Conservation (phyloP, 2,113 vertebrate species). For the Carlito syrichta region DNA sequence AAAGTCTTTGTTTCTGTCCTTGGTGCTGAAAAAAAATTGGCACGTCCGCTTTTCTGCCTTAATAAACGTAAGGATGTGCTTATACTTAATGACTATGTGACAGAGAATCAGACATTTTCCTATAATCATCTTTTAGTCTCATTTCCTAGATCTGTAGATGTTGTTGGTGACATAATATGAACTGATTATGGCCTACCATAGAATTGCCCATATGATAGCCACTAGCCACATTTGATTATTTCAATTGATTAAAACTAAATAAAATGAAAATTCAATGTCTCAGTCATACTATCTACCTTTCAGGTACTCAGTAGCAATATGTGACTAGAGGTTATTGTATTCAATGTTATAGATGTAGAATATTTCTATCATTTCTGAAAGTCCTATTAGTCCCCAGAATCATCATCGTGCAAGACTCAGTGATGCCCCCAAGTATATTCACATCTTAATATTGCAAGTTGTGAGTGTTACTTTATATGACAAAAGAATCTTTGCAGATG, state of each 20-base stretch:
- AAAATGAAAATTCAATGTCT: neutral
- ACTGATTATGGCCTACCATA: neutral
- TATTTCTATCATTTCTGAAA: neutral
- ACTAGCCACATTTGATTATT: neutral
- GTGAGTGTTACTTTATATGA: neutral
- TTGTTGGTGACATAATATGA: neutral
- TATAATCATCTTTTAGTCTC: neutral
- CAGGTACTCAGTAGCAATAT: neutral
- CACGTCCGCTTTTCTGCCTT: neutral
- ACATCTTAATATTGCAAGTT: neutral
- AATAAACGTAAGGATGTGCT: neutral
- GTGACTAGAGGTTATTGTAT: neutral
- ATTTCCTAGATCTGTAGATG: neutral
- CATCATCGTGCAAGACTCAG: neutral
- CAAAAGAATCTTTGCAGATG: neutral
- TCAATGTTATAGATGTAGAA: neutral
- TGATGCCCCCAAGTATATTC: neutral
- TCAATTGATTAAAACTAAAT: neutral
- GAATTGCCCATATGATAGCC: neutral
- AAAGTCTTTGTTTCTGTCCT: constrained; percentile 39
- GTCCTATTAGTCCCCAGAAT: neutral
- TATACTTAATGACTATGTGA: neutral
- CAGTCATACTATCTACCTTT: neutral
- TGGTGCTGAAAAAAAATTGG: constrained; percentile 11
- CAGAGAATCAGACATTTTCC: neutral